These are phyloP conservation scores for Acromyrmex echinatior DNA, from an alignment of 1,140 invertebrate genomes.

Conservation along the genomic window DNA sequence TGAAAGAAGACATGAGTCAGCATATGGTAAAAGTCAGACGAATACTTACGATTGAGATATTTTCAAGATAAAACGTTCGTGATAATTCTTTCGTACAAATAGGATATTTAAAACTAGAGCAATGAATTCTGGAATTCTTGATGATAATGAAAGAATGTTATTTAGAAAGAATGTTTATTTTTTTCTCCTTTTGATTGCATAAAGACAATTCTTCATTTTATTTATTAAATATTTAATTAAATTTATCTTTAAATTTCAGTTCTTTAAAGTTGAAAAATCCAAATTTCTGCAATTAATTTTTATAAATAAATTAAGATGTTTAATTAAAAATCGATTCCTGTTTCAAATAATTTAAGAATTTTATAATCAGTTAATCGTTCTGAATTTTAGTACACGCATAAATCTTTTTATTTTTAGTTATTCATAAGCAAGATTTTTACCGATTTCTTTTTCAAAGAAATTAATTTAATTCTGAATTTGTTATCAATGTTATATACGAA, in stretches of 20 bases:
- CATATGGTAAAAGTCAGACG: constrained; percentile 12
- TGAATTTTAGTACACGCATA: background rate
- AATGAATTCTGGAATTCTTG: background rate
- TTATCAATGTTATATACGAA: background rate
- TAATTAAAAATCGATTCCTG: constrained; percentile 3
- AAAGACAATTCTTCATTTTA: background rate
- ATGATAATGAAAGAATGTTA: background rate
- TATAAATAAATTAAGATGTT: background rate
- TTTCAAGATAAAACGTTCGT: constrained; percentile 1
- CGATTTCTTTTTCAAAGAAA: background rate
- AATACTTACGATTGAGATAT: background rate
- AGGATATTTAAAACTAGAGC: background rate
- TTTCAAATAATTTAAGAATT: background rate
- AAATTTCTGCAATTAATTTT: background rate
- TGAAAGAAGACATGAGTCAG: constrained; percentile 39
- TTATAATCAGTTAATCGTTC: background rate
- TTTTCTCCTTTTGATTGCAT: background rate
- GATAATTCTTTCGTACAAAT: constrained; percentile 9
- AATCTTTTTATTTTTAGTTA: background rate
- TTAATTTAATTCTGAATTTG: constrained; percentile 13
- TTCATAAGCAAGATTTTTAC: background rate
- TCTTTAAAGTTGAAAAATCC: background rate
- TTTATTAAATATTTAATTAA: background rate
- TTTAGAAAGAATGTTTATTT: background rate
- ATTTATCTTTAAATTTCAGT: background rate